These are phyloP conservation scores for Istiophorus platypterus DNA, from an alignment of 2,113 vertebrate species.

Conservation along the genomic window DNA sequence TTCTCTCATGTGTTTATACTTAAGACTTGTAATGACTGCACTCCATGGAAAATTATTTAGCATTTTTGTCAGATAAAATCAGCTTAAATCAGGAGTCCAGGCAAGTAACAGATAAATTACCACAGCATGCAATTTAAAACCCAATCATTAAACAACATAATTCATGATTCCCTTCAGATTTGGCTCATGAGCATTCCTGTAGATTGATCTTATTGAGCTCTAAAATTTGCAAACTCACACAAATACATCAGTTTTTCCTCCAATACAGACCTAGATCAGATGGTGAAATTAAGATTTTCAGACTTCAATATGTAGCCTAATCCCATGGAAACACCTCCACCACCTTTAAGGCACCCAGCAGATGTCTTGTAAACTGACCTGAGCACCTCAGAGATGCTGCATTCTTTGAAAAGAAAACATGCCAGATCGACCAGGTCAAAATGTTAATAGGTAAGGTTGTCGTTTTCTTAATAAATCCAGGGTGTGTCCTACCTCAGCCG, in stretches of 20 bases:
- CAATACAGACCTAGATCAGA: not conserved
- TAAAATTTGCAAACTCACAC: not conserved
- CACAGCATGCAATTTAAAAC: not conserved
- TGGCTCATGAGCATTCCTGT: not conserved
- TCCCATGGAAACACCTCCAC: conserved; percentile 2
- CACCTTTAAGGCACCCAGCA: not conserved
- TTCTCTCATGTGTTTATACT: conserved; percentile 28
- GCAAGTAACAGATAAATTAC: not conserved
- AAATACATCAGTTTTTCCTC: not conserved
- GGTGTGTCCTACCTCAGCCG: conserved; percentile 70
- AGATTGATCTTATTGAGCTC: not conserved
- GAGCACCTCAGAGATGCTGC: conserved; percentile 5
- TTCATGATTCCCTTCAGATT: not conserved
- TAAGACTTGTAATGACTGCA: not conserved
- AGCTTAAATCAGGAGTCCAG: not conserved
- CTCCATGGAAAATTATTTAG: conserved; percentile 14
- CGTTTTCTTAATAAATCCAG: conserved; percentile 33
- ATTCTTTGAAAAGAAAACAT: not conserved
- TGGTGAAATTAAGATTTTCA: not conserved
- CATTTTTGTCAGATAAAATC: conserved; percentile 17
- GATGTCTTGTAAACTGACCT: conserved; percentile 13
- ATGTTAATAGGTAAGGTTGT: not conserved
- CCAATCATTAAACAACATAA: not conserved
- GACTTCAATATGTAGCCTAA: not conserved
- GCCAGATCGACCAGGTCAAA: not conserved